phyloP scores from a whole-genome alignment of 1,140 invertebrate genomes.

The Saxidomus purpurata region DNA sequence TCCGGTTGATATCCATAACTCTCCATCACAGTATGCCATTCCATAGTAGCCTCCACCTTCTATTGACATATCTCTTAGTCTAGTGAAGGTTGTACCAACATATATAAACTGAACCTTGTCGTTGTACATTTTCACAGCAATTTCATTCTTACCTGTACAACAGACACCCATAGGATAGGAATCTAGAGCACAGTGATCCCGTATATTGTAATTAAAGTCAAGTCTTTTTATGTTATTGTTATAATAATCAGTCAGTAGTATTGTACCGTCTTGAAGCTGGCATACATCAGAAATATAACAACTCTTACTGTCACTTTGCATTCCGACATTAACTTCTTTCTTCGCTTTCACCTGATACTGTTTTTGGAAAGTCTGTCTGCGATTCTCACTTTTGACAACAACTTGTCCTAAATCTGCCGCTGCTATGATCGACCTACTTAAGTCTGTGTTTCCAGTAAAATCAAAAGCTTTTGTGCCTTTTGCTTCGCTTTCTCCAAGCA shows the following conservation, averaged over 20 bases:
- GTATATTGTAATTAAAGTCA: background rate
- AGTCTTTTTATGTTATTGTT: background rate
- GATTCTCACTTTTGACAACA: background rate
- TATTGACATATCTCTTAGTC: background rate
- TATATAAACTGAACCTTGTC: background rate
- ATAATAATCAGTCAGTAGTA: background rate
- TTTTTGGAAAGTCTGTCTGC: background rate
- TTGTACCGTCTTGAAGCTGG: background rate
- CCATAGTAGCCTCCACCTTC: background rate
- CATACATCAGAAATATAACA: background rate
- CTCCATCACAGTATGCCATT: background rate
- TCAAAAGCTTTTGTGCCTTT: background rate
- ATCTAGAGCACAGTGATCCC: background rate
- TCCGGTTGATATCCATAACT: background rate
- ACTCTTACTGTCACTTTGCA: background rate
- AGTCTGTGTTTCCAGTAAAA: too few relatives aligned
- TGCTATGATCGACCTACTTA: background rate
- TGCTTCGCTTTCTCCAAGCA: background rate
- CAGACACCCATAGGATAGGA: background rate
- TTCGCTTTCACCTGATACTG: background rate
- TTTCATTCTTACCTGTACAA: background rate
- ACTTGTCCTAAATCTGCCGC: background rate
- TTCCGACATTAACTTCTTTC: background rate
- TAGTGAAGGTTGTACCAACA: background rate
- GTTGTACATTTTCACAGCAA: background rate